Evolutionary conservation across 2,113 vertebrate genomes (phyloP).

Genomic region (Toxostoma redivivum): DNA sequence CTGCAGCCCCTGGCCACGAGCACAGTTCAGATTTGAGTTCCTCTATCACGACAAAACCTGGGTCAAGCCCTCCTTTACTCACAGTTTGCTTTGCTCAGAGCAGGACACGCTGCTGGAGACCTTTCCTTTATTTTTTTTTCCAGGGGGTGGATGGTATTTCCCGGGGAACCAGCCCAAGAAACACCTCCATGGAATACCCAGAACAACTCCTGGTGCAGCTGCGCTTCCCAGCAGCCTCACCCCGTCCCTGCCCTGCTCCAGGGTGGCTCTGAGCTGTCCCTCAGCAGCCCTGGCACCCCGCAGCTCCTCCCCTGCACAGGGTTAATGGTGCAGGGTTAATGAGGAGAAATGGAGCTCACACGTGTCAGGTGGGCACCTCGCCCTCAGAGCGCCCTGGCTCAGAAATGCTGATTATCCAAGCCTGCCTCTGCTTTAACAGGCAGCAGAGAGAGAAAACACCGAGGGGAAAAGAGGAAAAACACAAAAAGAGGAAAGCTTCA

Average conservation of each 20-base stretch:
- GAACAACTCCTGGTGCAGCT: too few relatives aligned
- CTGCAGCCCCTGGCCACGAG: background rate
- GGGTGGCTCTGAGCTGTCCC: accelerated
- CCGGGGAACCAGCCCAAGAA: background rate
- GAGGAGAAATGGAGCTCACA: background rate
- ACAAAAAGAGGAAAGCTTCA: background rate
- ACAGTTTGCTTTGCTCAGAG: background rate
- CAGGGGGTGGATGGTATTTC: background rate
- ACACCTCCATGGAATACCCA: background rate
- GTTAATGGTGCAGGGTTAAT: background rate
- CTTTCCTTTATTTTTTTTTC: background rate
- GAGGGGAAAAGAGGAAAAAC: background rate
- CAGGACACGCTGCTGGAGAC: background rate
- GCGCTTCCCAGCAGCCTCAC: background rate
- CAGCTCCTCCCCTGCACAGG: background rate
- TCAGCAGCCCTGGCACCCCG: background rate
- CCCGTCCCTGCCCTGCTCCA: background rate
- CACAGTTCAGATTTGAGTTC: background rate
- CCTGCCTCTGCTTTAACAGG: background rate
- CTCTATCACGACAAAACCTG: background rate
- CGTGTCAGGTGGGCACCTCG: background rate
- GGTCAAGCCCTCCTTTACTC: background rate
- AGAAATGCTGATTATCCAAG: background rate
- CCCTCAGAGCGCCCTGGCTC: background rate
- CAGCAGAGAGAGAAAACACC: background rate